phyloP scores from a whole-genome alignment of 2,797 vertebrate species.

The Coccyzus lansbergi region DNA sequence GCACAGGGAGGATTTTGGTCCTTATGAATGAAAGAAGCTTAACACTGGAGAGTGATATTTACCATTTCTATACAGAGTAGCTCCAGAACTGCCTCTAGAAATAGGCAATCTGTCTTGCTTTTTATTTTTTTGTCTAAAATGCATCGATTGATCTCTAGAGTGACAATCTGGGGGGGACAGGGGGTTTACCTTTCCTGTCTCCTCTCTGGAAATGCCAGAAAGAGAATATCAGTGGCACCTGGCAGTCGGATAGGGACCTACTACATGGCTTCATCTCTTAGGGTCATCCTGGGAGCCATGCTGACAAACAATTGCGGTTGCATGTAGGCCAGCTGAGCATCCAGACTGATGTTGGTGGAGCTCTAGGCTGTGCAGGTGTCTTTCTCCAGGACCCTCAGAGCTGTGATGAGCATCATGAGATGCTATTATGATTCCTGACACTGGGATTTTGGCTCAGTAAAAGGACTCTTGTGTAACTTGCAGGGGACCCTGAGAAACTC shows the following conservation, averaged over 20 bases:
- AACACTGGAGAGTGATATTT: neutral
- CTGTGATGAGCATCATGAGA: neutral
- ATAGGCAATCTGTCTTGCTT: neutral
- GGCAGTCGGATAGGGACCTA: neutral
- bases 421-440: neutral
- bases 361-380: neutral
- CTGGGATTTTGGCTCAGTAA: neutral
- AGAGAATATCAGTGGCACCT: neutral
- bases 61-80: neutral
- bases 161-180: no score
- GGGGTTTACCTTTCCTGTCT: neutral
- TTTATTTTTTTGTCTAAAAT: neutral
- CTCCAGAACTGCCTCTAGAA: neutral
- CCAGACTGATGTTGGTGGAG: neutral
- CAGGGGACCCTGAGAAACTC: neutral
- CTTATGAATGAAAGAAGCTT: conserved; percentile 16
- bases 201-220: neutral
- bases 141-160: neutral
- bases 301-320: neutral
- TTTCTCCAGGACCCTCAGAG: neutral
- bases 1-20: neutral
- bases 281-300: neutral
- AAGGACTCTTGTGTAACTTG: neutral
- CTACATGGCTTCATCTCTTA: neutral
- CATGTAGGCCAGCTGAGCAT: neutral